Conservation (phyloP, 2,888 invertebrate species). For the Ectropis crepuscularia region DNA sequence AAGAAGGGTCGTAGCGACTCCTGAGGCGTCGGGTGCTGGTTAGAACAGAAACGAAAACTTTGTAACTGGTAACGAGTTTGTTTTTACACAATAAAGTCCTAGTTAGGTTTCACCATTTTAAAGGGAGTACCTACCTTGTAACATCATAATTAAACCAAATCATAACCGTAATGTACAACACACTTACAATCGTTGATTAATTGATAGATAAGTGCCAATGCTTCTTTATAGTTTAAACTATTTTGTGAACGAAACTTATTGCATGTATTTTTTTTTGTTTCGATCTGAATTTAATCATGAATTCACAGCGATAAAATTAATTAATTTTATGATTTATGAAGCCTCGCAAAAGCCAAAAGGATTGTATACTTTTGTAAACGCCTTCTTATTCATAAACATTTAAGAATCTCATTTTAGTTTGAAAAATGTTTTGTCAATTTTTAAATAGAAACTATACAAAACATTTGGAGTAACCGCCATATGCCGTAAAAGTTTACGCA, state of each 20-base stretch:
- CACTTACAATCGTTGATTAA: conserved; percentile 53
- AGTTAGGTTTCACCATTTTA: conserved; percentile 17
- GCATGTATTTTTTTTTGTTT: conserved; percentile 1
- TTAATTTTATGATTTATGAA: background rate
- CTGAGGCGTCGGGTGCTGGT: too few species aligned
- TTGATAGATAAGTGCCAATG: conserved; percentile 72
- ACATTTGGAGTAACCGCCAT: too few species aligned
- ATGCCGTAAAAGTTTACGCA: too few species aligned
- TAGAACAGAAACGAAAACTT: too few species aligned
- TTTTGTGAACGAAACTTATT: conserved; percentile 47
- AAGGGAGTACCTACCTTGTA: conserved; percentile 8
- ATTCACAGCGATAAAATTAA: background rate
- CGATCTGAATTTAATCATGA: background rate
- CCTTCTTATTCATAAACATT: too few species aligned
- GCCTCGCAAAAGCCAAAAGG: background rate
- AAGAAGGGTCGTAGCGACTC: too few species aligned
- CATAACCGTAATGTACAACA: conserved; percentile 80
- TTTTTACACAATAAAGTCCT: too few species aligned
- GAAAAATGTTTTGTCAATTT: too few species aligned
- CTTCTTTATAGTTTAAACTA: conserved; percentile 51
- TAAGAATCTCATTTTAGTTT: too few species aligned
- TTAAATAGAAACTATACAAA: too few species aligned
- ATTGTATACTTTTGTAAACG: too few species aligned
- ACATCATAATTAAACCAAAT: conserved; percentile 70
- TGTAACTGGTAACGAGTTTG: too few species aligned